A percentile compares a stretch with the other conserved stretches of the same genome.
Conservation (phyloP, 2,888 invertebrate genomes). For the Gibbula magus region DNA sequence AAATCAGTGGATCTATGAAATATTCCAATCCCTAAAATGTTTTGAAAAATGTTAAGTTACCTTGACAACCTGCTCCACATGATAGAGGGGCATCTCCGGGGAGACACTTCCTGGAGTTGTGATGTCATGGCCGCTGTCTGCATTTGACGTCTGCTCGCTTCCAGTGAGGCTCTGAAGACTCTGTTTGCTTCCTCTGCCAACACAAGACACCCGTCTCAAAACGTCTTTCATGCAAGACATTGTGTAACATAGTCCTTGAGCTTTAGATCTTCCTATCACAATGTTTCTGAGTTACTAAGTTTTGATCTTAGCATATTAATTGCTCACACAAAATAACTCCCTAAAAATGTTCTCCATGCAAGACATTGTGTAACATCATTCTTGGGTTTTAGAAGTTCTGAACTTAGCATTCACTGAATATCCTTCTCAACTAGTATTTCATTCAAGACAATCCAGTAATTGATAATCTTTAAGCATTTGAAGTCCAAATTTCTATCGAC, state of each 20-base stretch:
- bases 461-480: too few relatives aligned
- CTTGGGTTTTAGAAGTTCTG: too few relatives aligned
- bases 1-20: too few relatives aligned
- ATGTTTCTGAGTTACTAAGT: not conserved
- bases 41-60: not conserved
- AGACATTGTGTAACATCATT: too few relatives aligned
- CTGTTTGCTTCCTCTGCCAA: conserved; percentile 31
- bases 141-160: conserved; percentile 30
- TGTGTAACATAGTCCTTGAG: not conserved
- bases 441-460: too few relatives aligned
- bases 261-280: not conserved
- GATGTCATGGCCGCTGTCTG: conserved; percentile 42
- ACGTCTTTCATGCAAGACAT: not conserved
- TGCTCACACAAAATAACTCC: too few relatives aligned
- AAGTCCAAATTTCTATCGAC: too few relatives aligned
- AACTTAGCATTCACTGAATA: too few relatives aligned
- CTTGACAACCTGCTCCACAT: conserved; percentile 4
- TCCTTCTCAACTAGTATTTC: too few relatives aligned
- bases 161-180: conserved; percentile 26
- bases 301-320: not conserved
- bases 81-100: conserved; percentile 16
- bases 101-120: conserved; percentile 16
- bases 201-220: not conserved
- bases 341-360: too few relatives aligned
- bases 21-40: too few relatives aligned